Evolutionary conservation across 1,140 invertebrate species (phyloP), one percentile per base, ranked within the genome.

Genomic region (Drosophila pectinifera): DNA sequence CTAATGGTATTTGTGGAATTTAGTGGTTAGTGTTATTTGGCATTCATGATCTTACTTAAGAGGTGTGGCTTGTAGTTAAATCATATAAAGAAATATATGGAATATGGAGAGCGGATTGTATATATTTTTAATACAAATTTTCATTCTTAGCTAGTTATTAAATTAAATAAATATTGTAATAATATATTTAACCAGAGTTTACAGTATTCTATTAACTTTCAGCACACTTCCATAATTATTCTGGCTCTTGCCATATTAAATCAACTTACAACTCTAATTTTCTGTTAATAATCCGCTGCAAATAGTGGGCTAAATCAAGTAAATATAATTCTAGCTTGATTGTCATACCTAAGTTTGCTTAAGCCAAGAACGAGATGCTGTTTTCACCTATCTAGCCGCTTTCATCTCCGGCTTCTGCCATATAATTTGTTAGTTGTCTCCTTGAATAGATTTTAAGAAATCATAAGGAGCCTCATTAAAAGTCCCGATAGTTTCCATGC

Each of bases 371-470:
- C 18, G 0, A 28, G 16, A 5, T 28, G 34, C 39, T 36, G n/a
- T 22, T 22, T 18, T 16, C 3, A 10, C 14, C 4, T 39, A 58
- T 62, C 53, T 39, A n/a, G 13, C 54, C 54, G 53, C 58, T 28
- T 46, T 54, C 13, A 39, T 54, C 28, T 65, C 18, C 18, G 22
- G 8, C 55, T 55, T 36, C 42, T 20, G 51, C 64, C 63, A 24
- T 73, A 69, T 75, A 89, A 89, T 89, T 89, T 89, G 84, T 89
- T 78, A 84, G 77, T 78, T 89, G 84, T 89, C 76, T 61, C 28
- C 72, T 62, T 68, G 62, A 74, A 84, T 74, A 80, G 77, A 84
- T 89, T 89, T 83, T 61, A 63, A 73, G 69, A 74, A 88, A 89
- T 86, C 80, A 89, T 74, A 89, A 84, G 73, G 45, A 49, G 58